These are phyloP conservation scores for Colletes latitarsis DNA, from an alignment of 1,140 invertebrate species.

Conservation along the genomic window DNA sequence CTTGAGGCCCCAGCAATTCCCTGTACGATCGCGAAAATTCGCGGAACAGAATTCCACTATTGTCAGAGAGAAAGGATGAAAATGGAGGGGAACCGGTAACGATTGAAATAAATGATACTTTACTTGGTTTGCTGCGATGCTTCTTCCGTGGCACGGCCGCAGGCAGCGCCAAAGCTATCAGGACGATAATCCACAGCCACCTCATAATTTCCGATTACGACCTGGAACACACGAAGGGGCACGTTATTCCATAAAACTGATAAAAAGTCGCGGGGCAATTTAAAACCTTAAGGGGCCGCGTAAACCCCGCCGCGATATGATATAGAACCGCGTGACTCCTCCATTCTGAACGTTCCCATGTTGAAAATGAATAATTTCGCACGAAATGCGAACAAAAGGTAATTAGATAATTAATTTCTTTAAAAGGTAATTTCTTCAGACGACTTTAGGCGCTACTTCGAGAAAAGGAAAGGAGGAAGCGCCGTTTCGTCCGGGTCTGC, in stretches of 20 bases:
- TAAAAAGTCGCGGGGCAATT: background rate
- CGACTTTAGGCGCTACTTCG: too few relatives aligned
- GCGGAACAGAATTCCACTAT: too few relatives aligned
- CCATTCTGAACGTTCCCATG: too few relatives aligned
- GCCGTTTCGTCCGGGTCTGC: too few relatives aligned
- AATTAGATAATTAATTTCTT: too few relatives aligned
- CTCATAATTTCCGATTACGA: constrained; percentile 64
- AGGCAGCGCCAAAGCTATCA: constrained; percentile 69
- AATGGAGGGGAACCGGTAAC: background rate
- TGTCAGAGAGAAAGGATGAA: background rate
- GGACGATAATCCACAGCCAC: constrained; percentile 71
- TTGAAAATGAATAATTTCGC: too few relatives aligned
- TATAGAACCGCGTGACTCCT: too few relatives aligned
- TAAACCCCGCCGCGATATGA: background rate
- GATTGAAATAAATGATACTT: constrained; percentile 57
- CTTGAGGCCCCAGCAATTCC: too few relatives aligned
- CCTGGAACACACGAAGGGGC: constrained; percentile 59
- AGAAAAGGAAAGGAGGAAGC: too few relatives aligned
- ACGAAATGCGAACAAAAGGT: too few relatives aligned
- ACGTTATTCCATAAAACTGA: constrained; percentile 1
- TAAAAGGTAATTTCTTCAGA: too few relatives aligned
- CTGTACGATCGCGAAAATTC: too few relatives aligned
- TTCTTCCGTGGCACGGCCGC: constrained; percentile 69
- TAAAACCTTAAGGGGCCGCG: background rate
- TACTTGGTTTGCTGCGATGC: constrained; percentile 74